A percentile compares a stretch with the other conserved stretches of the same genome.
These are phyloP conservation scores for Ginglymostoma cirratum DNA, from an alignment of 2,113 vertebrate species.

Conservation along the genomic window DNA sequence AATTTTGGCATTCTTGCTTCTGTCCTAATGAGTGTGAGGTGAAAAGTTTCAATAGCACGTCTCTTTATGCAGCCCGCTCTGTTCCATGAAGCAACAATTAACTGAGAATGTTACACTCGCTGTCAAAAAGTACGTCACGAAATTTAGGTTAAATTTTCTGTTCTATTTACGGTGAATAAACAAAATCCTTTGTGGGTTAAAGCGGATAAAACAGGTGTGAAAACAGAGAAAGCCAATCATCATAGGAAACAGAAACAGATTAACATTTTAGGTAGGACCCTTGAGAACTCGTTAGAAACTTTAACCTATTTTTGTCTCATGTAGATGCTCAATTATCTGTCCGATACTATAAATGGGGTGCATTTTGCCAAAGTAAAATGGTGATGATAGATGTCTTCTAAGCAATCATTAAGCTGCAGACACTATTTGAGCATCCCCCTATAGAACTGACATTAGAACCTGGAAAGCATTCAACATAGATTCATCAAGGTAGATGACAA, in stretches of 20 bases:
- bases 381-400: not conserved
- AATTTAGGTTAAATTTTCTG: constrained; percentile 2
- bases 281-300: constrained; percentile 8
- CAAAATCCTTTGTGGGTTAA: not conserved
- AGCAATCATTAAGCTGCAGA: not conserved
- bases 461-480: not conserved
- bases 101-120: not conserved
- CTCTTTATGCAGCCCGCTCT: not conserved
- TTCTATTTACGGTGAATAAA: not conserved
- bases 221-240: not conserved
- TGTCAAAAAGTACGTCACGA: not conserved
- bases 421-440: no score
- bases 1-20: no score
- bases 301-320: not conserved
- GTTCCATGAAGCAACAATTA: not conserved
- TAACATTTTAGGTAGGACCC: not conserved
- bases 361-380: not conserved
- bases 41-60: not conserved
- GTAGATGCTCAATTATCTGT: not conserved
- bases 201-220: not conserved
- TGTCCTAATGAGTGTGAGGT: no score
- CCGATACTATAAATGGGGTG: not conserved
- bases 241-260: not conserved
- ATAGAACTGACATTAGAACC: not conserved
- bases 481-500: not conserved